These are phyloP conservation scores for Lasioglossum marginatum DNA, from an alignment of 2,888 invertebrate genomes.

Conservation along the genomic window DNA sequence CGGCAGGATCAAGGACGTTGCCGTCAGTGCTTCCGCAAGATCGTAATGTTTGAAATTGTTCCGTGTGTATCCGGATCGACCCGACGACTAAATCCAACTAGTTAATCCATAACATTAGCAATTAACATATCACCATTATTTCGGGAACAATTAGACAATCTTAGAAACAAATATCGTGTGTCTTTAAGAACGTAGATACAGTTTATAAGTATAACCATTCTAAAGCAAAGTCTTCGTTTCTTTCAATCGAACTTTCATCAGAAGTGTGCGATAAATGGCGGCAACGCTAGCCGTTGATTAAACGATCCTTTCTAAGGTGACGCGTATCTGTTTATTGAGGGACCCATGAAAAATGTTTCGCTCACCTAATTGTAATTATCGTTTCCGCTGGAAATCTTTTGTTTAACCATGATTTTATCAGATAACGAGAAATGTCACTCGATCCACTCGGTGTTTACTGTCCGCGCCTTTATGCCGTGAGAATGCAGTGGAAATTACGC, in stretches of 20 bases:
- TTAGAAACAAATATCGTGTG: too few relatives aligned
- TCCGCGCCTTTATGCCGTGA: background rate
- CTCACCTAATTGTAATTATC: slow-evolving; percentile 10
- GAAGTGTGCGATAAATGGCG: background rate
- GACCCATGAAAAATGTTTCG: background rate
- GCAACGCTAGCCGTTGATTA: background rate
- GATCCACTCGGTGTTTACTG: background rate
- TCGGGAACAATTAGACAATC: too few relatives aligned
- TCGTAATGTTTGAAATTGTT: background rate
- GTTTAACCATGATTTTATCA: slow-evolving; percentile 13
- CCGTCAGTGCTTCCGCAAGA: background rate
- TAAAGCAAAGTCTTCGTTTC: too few relatives aligned
- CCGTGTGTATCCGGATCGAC: slow-evolving; percentile 24
- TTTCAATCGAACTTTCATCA: background rate
- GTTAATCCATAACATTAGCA: background rate
- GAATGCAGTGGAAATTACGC: background rate
- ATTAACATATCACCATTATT: too few relatives aligned
- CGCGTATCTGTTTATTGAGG: background rate
- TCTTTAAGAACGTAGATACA: too few relatives aligned
- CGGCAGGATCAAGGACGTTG: slow-evolving; percentile 13
- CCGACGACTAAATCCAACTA: background rate
- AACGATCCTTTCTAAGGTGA: background rate
- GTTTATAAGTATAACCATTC: too few relatives aligned
- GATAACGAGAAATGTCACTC: background rate
- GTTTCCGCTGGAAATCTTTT: background rate